Evolutionary conservation across 1,140 invertebrate species (phyloP).

Genomic region (Thaumetopoea pityocampa): DNA sequence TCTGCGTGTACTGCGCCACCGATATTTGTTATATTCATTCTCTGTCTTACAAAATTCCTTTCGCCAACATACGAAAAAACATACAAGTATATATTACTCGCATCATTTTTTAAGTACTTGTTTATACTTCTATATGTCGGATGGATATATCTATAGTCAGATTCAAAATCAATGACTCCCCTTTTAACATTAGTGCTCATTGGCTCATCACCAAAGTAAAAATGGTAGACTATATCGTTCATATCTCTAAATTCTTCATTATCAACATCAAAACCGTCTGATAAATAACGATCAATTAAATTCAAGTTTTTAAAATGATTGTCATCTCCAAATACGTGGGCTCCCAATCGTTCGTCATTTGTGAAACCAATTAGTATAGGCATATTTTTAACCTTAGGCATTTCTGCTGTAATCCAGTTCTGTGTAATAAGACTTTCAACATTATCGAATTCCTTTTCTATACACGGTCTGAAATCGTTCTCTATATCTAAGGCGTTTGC

Average conservation of each 20-base stretch:
- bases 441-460: constrained; percentile 16
- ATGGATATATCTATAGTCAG: constrained; percentile 32
- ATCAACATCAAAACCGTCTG: constrained; percentile 12
- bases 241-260: constrained; percentile 4
- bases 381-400: neutral
- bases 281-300: constrained; percentile 5
- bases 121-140: constrained; percentile 30
- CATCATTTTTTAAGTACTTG: constrained; percentile 28
- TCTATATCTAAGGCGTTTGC: neutral
- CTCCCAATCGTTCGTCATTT: neutral
- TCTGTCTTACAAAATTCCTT: constrained; percentile 18
- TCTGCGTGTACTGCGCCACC: constrained; percentile 26
- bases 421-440: neutral
- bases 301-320: constrained; percentile 15
- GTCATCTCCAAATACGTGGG: constrained; percentile 1
- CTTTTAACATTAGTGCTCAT: constrained; percentile 15
- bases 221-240: constrained; percentile 17
- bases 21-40: constrained; percentile 14
- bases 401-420: neutral
- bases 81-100: constrained; percentile 29
- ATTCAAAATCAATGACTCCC: constrained; percentile 26
- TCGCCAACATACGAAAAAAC: constrained; percentile 34
- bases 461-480: constrained; percentile 22
- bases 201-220: constrained; percentile 34
- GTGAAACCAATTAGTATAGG: neutral